Percentiles rank a stretch among this genome's conserved stretches.
Conservation (phyloP, 2,113 vertebrate species). For the Trochalopteron elliotii region DNA sequence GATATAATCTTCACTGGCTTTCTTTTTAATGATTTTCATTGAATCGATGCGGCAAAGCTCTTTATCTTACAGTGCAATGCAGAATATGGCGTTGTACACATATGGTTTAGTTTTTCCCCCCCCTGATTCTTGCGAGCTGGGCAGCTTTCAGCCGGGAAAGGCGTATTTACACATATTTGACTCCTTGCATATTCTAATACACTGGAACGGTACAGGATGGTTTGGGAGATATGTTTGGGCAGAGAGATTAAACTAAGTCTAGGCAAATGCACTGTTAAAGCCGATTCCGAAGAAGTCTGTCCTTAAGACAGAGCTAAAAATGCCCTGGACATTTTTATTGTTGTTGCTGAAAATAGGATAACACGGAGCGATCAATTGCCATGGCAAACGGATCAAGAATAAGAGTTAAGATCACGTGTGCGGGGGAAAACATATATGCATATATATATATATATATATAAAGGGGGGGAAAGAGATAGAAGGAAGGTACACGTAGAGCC, state of each 20-base stretch:
- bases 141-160: slow-evolving; percentile 14
- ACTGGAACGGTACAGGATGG: not conserved
- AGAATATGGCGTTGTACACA: not conserved
- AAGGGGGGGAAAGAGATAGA: not conserved
- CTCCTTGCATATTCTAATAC: not conserved
- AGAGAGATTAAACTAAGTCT: not conserved
- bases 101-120: slow-evolving; percentile 19
- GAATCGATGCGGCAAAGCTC: not conserved
- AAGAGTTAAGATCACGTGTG: not conserved
- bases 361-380: not conserved
- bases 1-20: not conserved
- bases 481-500: not conserved
- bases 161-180: not conserved
- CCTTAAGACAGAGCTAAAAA: not conserved
- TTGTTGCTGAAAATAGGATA: not conserved
- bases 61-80: not conserved
- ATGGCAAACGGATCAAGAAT: not conserved
- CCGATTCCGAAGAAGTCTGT: not conserved
- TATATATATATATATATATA: too few relatives aligned
- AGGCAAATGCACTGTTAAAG: not conserved
- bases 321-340: not conserved
- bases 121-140: slow-evolving; percentile 7
- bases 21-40: not conserved
- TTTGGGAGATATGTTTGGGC: not conserved
- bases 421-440: rapidly evolving